phyloP scores from a whole-genome alignment of 2,113 vertebrate genomes.

The Odontesthes bonariensis region DNA sequence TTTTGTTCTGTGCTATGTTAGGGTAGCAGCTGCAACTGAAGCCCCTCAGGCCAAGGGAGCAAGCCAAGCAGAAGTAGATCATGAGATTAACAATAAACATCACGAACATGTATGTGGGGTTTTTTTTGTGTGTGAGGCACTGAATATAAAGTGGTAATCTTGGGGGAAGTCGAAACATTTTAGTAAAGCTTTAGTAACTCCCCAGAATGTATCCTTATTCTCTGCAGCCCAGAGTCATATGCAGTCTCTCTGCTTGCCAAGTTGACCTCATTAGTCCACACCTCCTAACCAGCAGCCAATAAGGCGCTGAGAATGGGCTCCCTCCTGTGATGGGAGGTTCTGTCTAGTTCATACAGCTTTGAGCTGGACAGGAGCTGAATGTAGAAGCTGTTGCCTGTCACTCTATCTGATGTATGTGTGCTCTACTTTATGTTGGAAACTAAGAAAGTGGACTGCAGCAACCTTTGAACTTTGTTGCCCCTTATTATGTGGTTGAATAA shows the following conservation, averaged over 20 bases:
- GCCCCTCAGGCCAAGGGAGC: constrained; percentile 8
- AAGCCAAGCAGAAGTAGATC: constrained; percentile 54
- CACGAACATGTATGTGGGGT: background rate
- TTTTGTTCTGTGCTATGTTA: background rate
- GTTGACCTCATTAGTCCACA: constrained; percentile 36
- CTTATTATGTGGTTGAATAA: constrained; percentile 12
- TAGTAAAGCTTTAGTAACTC: background rate
- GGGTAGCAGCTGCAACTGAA: constrained; percentile 47
- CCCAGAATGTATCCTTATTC: constrained; percentile 17
- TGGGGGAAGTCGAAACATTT: background rate
- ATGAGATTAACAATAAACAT: background rate
- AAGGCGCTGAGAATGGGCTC: constrained; percentile 20
- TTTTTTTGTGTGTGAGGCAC: background rate
- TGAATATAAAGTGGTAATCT: background rate
- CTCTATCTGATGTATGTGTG: background rate
- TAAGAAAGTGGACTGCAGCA: background rate
- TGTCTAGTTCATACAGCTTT: constrained; percentile 55
- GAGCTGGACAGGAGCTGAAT: constrained; percentile 23
- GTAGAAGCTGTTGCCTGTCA: background rate
- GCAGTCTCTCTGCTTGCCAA: constrained; percentile 7
- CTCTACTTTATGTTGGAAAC: background rate
- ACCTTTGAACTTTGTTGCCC: constrained; percentile 28
- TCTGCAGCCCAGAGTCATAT: background rate
- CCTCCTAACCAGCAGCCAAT: constrained; percentile 68
- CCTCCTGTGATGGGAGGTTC: constrained; percentile 48